Evolutionary conservation across 2,888 invertebrate genomes (phyloP), one percentile per base, ranked within the genome.

Genomic region (Axea sp.): DNA sequence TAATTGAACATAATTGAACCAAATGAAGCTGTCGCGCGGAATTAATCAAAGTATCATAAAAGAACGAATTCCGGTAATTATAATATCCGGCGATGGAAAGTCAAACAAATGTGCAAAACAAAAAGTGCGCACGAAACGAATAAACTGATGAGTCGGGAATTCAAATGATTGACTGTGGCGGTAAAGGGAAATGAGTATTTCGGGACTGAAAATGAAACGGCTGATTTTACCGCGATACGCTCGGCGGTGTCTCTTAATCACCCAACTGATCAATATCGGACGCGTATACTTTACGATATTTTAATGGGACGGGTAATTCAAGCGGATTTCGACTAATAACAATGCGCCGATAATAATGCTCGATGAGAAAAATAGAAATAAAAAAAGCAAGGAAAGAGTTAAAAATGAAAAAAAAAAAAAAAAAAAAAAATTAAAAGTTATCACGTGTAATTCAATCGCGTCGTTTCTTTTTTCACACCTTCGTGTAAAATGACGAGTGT

Each of bases 181-280:
- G 60, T 35, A 59, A 73, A 60, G 60, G 67, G 55, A 73, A 73
- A 73, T 68, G 67, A 68, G 41, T 68, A 53, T 57, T 57, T 64
- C 24, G 47, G 62, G 24, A 55, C 37, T 53, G 68, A 62, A 68
- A 73, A 73, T 69, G 68, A 74, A 74, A 65, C 68, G 67, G 31
- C 47, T 55, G 68, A 62, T 68, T 73, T 73, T 62, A 28, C 35
- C 57, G 57, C 47, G 45, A 67, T 49, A 53, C 33, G 39, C 49
- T 55, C 60, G 35, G 33, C 57, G 41, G 47, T 64, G 64, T 69
- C 73, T 53, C 59, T 74, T 74, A 74, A 74, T 74, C 68, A 69
- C 24, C 45, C 51, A 33, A 24, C 57, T 64, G 64, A 74, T 74
- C 73, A 47, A 74, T 74, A 69, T 59, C 37, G 64, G 12, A 17